Evolutionary conservation across 2,888 invertebrate species (phyloP).

Genomic region (Scrobipalpa atriplicella): DNA sequence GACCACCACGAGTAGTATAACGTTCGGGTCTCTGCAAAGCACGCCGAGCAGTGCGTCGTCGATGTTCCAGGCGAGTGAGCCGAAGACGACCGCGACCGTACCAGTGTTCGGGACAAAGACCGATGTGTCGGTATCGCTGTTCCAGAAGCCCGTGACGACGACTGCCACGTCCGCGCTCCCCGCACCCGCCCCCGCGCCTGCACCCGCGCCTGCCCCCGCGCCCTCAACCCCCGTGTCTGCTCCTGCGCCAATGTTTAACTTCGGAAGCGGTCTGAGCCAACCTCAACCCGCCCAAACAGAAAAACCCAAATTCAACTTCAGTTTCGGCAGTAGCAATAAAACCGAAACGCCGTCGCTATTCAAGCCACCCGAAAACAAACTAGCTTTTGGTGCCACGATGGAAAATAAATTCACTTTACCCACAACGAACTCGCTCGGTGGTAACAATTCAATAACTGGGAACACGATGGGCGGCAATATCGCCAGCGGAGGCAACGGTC

Average conservation of each 20-base stretch:
- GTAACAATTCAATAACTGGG: conserved; percentile 32
- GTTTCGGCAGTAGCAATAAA: conserved; percentile 51
- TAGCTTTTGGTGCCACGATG: conserved; percentile 41
- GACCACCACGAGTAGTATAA: conserved; percentile 30
- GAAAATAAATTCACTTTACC: conserved; percentile 39
- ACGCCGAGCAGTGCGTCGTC: conserved; percentile 33
- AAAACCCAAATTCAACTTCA: conserved; percentile 61
- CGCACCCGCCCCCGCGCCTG: conserved; percentile 34
- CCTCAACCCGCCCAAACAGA: conserved; percentile 44
- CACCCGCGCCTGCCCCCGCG: conserved; percentile 21
- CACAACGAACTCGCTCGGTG: conserved; percentile 36
- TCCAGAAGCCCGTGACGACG: conserved; percentile 28
- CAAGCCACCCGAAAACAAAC: conserved; percentile 33
- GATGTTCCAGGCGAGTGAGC: conserved; percentile 13
- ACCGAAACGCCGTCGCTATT: conserved; percentile 43
- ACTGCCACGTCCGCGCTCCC: conserved; percentile 19
- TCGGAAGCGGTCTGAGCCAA: conserved; percentile 45
- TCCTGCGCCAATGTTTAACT: conserved; percentile 56
- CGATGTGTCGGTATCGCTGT: conserved; percentile 28
- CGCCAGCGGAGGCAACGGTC: conserved; percentile 34
- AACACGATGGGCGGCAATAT: conserved; percentile 36
- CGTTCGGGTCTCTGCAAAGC: conserved; percentile 30
- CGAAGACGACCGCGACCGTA: conserved; percentile 35
- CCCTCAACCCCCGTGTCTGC: no score
- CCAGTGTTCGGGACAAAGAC: conserved; percentile 47